Evolutionary conservation across 2,797 vertebrate species (phyloP).

Genomic region (Trachops cirrhosus): DNA sequence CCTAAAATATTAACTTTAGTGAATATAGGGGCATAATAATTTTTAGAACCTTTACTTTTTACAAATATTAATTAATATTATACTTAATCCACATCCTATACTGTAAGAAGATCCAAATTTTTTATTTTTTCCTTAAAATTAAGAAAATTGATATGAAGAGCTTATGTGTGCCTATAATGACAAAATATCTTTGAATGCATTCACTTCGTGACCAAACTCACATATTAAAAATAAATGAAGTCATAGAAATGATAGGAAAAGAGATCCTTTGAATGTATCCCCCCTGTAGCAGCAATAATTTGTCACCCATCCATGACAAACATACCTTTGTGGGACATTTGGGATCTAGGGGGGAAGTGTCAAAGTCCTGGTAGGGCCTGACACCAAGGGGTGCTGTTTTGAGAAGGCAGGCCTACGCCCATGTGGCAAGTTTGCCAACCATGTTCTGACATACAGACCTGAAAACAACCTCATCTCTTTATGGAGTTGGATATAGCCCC

Average conservation of each 20-base stretch:
- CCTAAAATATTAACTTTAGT: constrained; percentile 18
- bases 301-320: background rate
- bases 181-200: background rate
- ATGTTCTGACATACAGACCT: background rate
- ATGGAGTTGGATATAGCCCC: background rate
- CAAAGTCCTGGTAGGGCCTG: background rate
- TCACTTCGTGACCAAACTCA: background rate
- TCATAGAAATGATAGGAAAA: background rate
- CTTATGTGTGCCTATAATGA: background rate
- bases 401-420: background rate
- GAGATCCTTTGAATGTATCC: background rate
- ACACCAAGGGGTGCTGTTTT: background rate
- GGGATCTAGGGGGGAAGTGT: background rate
- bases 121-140: background rate
- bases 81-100: background rate
- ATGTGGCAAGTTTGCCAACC: background rate
- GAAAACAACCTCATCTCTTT: background rate
- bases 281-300: background rate
- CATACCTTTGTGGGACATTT: background rate
- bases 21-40: background rate
- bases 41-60: background rate
- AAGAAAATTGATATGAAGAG: background rate
- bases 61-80: constrained; percentile 15
- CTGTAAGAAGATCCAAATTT: background rate
- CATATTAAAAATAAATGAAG: background rate